Evolutionary conservation across 2,797 vertebrate species (phyloP), one percentile per base, ranked within the genome.

Genomic region (Paramormyrops hopkinsi): DNA sequence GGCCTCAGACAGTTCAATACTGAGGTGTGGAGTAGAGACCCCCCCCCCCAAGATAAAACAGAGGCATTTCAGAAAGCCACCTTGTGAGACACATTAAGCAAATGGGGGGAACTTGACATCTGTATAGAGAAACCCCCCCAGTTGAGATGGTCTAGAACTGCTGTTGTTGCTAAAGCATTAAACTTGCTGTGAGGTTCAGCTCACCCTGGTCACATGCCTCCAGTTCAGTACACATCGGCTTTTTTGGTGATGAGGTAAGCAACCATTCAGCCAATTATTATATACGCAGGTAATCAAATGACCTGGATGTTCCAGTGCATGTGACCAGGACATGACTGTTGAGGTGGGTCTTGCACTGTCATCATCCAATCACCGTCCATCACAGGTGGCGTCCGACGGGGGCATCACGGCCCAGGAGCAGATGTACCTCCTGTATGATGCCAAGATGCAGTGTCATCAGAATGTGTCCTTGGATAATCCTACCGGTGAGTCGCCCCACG

Each of bases 401-500:
- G 95, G 94, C 0, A 90, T 97, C 37, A 97, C 97, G 0, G 95
- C 96, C 6, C 96, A 97, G 91, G 97, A 98, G 90, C 97, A 98
- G 94, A 97, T 97, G 93, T 95, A 95, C 89, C 96, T 97, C 83
- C 95, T 98, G 17, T 95, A 97, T 89, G 95, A 96, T 91, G 95
- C 96, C 69, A 97, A 97, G 93, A 92, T 95, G 53, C 96, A 97
- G 87, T 98, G 97, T 93, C 94, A 97, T 86, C 95, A 95, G 92
- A 97, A 97, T 93, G 96, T 97, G 89, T 97, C 97, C 46, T 93
- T 90, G 88, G 94, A 93, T 65, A 95, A 96, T 46, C 88, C 92
- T 0, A 92, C 93, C 94, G 97, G 97, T 97, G 94, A 93, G 89
- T 51, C 4, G 17, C 53, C 53, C 14, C 14, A 41, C 2, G 14